These are phyloP conservation scores for Serilophus lunatus DNA, from an alignment of 2,113 vertebrate genomes.

Conservation along the genomic window DNA sequence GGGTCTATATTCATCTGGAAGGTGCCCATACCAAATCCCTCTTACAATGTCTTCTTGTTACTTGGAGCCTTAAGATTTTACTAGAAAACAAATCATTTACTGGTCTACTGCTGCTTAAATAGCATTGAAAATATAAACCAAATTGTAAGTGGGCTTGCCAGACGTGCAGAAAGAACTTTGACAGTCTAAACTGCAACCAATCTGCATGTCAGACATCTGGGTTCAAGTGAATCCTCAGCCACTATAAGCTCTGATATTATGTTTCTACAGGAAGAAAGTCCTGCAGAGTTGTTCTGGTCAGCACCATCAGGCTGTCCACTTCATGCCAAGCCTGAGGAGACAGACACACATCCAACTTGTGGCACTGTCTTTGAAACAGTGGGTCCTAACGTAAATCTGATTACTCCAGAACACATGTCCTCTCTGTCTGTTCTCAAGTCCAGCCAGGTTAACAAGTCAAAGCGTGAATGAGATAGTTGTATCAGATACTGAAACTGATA, in stretches of 20 bases:
- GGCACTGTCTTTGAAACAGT: not conserved
- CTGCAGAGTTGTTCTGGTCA: not conserved
- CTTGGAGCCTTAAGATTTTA: not conserved
- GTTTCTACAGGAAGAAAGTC: not conserved
- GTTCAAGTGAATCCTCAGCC: not conserved
- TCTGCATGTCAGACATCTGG: slow-evolving; percentile 17
- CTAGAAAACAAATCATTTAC: not conserved
- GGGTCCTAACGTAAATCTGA: not conserved
- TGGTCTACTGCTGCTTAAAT: not conserved
- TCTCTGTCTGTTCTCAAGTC: not conserved
- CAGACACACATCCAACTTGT: not conserved
- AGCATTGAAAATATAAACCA: not conserved
- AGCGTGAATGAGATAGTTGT: not conserved
- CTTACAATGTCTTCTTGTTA: not conserved
- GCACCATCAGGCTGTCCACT: not conserved
- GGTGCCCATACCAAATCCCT: not conserved
- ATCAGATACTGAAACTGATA: not conserved
- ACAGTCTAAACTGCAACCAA: slow-evolving; percentile 10
- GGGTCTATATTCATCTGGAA: not conserved
- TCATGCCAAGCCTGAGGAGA: not conserved
- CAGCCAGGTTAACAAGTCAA: not conserved
- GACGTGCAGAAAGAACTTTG: slow-evolving; percentile 12
- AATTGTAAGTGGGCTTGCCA: slow-evolving; percentile 3
- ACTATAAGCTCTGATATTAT: not conserved
- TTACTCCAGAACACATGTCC: not conserved